These are phyloP conservation scores for Lycaena phlaeas DNA, from an alignment of 2,888 invertebrate genomes.

Conservation along the genomic window DNA sequence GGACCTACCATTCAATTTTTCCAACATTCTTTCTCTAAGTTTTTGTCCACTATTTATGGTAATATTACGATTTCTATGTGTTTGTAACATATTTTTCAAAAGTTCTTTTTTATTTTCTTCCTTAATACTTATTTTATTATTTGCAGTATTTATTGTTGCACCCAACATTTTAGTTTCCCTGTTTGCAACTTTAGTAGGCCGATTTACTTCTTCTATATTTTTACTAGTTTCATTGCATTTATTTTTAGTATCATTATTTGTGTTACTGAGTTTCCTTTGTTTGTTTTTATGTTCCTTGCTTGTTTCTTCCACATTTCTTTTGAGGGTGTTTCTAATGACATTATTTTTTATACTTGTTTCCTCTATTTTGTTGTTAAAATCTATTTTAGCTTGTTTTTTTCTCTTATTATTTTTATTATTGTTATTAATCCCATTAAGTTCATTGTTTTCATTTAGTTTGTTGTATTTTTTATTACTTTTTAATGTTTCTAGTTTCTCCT, in stretches of 20 bases:
- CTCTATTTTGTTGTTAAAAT: neutral
- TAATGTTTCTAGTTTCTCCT: neutral
- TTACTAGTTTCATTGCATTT: neutral
- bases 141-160: neutral
- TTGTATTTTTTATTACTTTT: constrained; percentile 14
- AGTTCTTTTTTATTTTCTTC: constrained; percentile 1
- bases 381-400: neutral
- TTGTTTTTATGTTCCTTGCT: neutral
- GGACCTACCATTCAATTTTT: constrained; percentile 75
- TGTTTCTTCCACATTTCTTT: neutral
- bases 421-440: constrained; percentile 7
- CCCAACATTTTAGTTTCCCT: neutral
- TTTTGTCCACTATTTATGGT: constrained; percentile 32
- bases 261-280: neutral
- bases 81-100: constrained; percentile 13
- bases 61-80: constrained; percentile 35
- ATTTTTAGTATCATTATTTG: neutral
- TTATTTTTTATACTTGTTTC: neutral
- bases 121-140: neutral
- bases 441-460: constrained; percentile 11
- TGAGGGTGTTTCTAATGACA: too few relatives aligned
- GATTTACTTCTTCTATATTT: neutral
- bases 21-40: constrained; percentile 78
- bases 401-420: constrained; percentile 8
- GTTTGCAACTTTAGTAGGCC: neutral